These are phyloP conservation scores for Eleginops maclovinus DNA, from an alignment of 2,113 vertebrate species.

Conservation along the genomic window DNA sequence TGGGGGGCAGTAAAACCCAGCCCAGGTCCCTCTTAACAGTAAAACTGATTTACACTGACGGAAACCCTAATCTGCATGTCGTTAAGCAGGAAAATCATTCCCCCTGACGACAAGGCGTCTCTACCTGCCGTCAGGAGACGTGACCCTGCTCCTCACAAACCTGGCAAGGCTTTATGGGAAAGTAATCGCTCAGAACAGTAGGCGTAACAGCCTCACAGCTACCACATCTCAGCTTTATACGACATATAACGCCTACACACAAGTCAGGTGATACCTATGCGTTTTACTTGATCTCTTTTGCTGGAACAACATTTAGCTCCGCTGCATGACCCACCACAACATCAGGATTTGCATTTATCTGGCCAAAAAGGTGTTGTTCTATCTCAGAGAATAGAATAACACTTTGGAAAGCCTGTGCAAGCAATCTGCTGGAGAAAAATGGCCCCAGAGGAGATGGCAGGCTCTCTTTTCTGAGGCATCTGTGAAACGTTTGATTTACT, in stretches of 20 bases:
- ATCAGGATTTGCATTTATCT: constrained; percentile 51
- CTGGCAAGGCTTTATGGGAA: constrained; percentile 87
- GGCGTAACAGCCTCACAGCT: constrained; percentile 33
- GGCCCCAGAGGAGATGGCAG: constrained; percentile 35
- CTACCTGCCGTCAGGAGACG: constrained; percentile 85
- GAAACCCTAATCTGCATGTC: constrained; percentile 94
- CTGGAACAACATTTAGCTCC: constrained; percentile 26
- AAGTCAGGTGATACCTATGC: constrained; percentile 47
- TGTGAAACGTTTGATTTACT: constrained; percentile 72
- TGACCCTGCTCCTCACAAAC: constrained; percentile 88
- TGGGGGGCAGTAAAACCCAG: constrained; percentile 72
- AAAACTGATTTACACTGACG: constrained; percentile 96
- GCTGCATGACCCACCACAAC: constrained; percentile 41
- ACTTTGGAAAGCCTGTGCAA: constrained; percentile 36
- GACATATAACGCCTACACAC: constrained; percentile 42
- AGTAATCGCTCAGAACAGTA: constrained; percentile 81
- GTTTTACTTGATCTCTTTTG: constrained; percentile 48
- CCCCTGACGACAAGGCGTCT: constrained; percentile 89
- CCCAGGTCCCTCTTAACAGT: constrained; percentile 83
- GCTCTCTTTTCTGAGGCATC: constrained; percentile 37
- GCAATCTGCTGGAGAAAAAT: constrained; percentile 64
- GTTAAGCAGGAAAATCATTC: constrained; percentile 90
- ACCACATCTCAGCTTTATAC: constrained; percentile 44
- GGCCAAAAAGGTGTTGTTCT: constrained; percentile 39
- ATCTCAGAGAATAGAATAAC: constrained; percentile 50